phyloP scores from a whole-genome alignment of 2,888 invertebrate species.

The Hydriomena furcata region DNA sequence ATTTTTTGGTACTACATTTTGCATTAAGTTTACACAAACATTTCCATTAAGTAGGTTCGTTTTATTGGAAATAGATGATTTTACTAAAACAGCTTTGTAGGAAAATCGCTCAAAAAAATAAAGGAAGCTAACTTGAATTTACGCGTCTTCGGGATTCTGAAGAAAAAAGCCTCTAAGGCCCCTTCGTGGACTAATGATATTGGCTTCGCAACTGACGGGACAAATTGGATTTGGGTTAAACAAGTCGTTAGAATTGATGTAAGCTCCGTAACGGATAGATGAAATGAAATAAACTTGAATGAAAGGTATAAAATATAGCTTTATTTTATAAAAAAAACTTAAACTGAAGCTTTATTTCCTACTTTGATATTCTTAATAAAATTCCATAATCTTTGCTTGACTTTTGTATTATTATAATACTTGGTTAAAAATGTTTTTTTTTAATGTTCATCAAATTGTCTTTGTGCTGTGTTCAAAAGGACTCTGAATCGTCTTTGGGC shows the following conservation, averaged over 20 bases:
- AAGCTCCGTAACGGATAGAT: conserved; percentile 11
- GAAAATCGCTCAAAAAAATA: conserved; percentile 25
- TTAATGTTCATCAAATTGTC: conserved; percentile 18
- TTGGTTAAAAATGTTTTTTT: conserved; percentile 20
- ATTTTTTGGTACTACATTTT: no score
- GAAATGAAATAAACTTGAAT: no score
- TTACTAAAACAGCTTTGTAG: conserved; percentile 10
- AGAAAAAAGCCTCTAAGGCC: conserved; percentile 33
- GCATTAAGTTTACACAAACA: no score
- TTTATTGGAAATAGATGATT: background rate
- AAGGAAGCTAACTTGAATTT: conserved; percentile 45
- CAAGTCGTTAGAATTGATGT: conserved; percentile 60
- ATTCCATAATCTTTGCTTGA: no score
- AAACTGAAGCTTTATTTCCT: no score
- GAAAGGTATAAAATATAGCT: background rate
- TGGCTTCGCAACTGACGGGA: conserved; percentile 39
- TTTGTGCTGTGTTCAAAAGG: conserved; percentile 78
- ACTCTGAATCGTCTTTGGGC: conserved; percentile 82
- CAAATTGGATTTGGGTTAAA: conserved; percentile 72
- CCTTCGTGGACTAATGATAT: conserved; percentile 45
- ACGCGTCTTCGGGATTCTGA: conserved; percentile 38
- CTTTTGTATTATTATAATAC: no score
- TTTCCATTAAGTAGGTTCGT: no score
- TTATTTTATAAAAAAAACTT: no score
- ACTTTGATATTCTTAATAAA: no score